phyloP scores from a whole-genome alignment of 2,888 invertebrate genomes.

The Ferrisia virgata region DNA sequence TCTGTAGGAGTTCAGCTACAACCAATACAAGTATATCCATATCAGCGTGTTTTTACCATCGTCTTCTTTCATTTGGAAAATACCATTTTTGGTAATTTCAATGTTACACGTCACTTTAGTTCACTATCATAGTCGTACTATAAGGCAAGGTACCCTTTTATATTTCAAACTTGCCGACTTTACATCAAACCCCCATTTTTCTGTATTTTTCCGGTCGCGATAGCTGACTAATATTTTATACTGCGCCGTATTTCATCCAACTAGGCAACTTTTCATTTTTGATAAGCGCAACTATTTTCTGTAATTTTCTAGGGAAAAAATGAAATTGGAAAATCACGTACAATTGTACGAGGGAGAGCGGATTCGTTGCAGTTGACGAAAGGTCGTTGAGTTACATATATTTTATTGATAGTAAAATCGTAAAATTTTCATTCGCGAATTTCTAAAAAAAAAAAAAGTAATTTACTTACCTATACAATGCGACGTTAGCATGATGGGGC shows the following conservation, averaged over 20 bases:
- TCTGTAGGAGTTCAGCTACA: too few species aligned
- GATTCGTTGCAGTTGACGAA: not conserved
- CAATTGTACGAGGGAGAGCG: not conserved
- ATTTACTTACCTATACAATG: not conserved
- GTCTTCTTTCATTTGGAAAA: slow-evolving; percentile 4
- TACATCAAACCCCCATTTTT: not conserved
- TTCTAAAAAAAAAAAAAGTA: too few species aligned
- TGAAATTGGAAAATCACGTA: not conserved
- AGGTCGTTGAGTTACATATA: not conserved
- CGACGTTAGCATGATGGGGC: not conserved
- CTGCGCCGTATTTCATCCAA: not conserved
- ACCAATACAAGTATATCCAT: not conserved
- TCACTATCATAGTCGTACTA: not conserved
- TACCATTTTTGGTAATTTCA: slow-evolving; percentile 2
- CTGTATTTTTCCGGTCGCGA: slow-evolving; percentile 3
- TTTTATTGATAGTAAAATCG: not conserved
- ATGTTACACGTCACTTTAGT: not conserved
- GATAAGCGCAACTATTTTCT: slow-evolving; percentile 12
- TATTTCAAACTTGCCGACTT: not conserved
- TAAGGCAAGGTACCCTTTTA: not conserved
- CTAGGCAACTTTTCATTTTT: slow-evolving; percentile 21
- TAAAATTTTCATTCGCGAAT: not conserved
- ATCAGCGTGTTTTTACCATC: not conserved
- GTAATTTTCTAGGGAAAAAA: not conserved
- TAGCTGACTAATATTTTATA: slow-evolving; percentile 16